phyloP scores from a whole-genome alignment of 2,797 vertebrate species.

The Chromis chromis region DNA sequence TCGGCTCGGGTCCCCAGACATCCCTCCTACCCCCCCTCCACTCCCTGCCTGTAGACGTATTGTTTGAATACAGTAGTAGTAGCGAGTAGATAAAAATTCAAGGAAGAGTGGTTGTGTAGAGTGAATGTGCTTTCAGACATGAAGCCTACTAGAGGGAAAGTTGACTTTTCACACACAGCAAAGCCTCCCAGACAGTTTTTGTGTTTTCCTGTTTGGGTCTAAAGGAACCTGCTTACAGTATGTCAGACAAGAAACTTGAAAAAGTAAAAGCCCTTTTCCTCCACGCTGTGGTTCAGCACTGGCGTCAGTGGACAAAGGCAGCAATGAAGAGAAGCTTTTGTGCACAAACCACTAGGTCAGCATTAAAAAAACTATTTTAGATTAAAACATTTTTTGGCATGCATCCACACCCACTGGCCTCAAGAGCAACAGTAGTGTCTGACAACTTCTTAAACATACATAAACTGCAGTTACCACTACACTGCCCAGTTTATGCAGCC shows the following conservation, averaged over 20 bases:
- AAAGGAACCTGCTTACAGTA: conserved; percentile 44
- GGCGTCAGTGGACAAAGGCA: conserved; percentile 9
- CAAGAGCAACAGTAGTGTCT: conserved; percentile 46
- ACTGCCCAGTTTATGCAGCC: conserved; percentile 28
- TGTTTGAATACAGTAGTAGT: conserved; percentile 77
- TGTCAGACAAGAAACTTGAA: conserved; percentile 13
- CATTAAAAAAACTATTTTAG: conserved; percentile 19
- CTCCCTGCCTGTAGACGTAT: conserved; percentile 62
- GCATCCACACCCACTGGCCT: conserved; percentile 49
- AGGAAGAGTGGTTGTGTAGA: conserved; percentile 71
- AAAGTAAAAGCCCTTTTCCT: conserved; percentile 17
- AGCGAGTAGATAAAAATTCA: conserved; percentile 70
- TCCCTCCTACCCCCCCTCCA: conserved; percentile 23
- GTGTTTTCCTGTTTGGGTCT: conserved; percentile 75
- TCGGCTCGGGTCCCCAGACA: conserved; percentile 71
- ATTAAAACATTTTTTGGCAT: conserved; percentile 53
- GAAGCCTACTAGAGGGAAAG: conserved; percentile 53
- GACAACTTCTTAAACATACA: conserved; percentile 30
- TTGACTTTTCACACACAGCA: conserved; percentile 52
- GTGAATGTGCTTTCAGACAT: conserved; percentile 60
- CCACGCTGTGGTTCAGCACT: conserved; percentile 7
- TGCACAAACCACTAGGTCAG: conserved; percentile 46
- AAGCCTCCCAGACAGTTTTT: conserved; percentile 59
- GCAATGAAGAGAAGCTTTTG: conserved; percentile 11
- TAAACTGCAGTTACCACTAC: conserved; percentile 23